Evolutionary conservation across 2,113 vertebrate species (phyloP).

Genomic region (Ptilonorhynchus violaceus): DNA sequence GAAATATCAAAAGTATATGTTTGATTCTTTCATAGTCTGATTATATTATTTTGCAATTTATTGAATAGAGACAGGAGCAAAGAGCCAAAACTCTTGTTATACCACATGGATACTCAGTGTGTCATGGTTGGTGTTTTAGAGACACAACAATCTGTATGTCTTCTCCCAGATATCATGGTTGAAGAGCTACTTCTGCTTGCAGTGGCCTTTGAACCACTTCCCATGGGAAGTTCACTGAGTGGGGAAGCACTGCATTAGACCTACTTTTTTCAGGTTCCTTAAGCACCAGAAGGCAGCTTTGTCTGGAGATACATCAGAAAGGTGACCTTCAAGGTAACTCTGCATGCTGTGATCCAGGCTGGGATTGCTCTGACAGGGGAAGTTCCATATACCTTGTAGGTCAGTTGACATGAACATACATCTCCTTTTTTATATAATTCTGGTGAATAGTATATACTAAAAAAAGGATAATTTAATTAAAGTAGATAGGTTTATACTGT

Average conservation of each 20-base stretch:
- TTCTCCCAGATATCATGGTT: not conserved
- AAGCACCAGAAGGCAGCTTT: not conserved
- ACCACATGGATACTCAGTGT: not conserved
- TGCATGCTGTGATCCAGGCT: rapidly evolving
- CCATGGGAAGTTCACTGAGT: not conserved
- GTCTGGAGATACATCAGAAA: not conserved
- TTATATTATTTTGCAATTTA: not conserved
- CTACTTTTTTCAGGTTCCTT: not conserved
- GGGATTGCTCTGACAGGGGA: not conserved
- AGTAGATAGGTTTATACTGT: not conserved
- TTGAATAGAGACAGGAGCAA: not conserved
- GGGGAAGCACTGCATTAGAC: not conserved
- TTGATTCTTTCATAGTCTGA: not conserved
- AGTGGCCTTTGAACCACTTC: not conserved
- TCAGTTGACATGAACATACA: not conserved
- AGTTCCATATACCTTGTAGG: not conserved
- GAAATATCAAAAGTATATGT: not conserved
- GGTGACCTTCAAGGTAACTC: not conserved
- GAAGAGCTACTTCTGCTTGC: not conserved
- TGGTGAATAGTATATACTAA: not conserved
- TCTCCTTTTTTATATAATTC: not conserved
- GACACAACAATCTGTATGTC: too few species aligned
- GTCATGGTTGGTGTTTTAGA: not conserved
- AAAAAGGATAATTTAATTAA: not conserved
- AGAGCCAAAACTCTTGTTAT: not conserved